A percentile compares a stretch with the other conserved stretches of the same genome.
phyloP scores from a whole-genome alignment of 2,113 vertebrate genomes.

The Clarias magur region DNA sequence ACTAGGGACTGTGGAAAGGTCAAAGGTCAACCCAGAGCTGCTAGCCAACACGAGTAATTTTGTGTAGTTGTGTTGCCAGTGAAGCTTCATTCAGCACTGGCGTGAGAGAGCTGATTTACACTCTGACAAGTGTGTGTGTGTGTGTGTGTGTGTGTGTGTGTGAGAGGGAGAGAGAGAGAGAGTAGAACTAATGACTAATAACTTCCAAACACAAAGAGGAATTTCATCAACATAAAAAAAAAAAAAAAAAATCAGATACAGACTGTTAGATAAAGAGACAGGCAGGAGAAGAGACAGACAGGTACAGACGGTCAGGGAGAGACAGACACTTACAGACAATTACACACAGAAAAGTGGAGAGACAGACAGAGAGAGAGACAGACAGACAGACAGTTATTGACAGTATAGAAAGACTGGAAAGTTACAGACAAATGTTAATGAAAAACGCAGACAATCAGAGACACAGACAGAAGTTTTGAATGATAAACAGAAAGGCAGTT shows the following conservation, averaged over 20 bases:
- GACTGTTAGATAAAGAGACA: not conserved
- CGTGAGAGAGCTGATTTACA: constrained; percentile 19
- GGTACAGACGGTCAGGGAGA: not conserved
- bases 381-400: not conserved
- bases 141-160: constrained; percentile 27
- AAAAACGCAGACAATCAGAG: not conserved
- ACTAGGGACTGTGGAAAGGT: not conserved
- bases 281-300: not conserved
- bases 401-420: not conserved
- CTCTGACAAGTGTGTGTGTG: constrained; percentile 35
- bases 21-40: not conserved
- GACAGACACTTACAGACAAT: not conserved
- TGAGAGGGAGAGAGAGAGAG: not conserved
- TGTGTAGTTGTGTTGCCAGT: not conserved
- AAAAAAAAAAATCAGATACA: not conserved
- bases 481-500: not conserved
- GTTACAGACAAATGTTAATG: not conserved
- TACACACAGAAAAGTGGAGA: not conserved
- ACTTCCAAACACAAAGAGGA: not conserved
- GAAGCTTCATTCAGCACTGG: constrained; percentile 8
- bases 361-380: not conserved
- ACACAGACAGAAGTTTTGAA: not conserved
- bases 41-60: not conserved
- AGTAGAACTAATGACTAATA: not conserved
- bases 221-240: not conserved